These are phyloP conservation scores for Celastrina argiolus DNA, from an alignment of 2,888 invertebrate genomes.

Conservation along the genomic window DNA sequence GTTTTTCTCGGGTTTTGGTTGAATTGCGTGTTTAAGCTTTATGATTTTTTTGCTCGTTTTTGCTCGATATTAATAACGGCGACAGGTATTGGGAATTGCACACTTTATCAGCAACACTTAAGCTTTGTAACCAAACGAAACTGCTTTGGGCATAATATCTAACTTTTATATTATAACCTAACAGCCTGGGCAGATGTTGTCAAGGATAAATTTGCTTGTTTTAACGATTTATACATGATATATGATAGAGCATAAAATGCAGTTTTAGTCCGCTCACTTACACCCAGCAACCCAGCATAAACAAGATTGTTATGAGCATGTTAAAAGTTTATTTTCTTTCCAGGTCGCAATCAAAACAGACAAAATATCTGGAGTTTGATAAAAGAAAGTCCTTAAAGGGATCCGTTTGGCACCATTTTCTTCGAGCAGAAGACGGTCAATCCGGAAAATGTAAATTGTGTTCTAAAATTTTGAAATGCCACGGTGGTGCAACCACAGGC, in stretches of 20 bases:
- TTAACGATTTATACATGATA: not conserved
- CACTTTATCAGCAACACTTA: not conserved
- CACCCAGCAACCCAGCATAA: not conserved
- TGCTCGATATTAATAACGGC: not conserved
- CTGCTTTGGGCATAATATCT: not conserved
- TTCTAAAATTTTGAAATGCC: conserved; percentile 11
- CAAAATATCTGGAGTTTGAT: not conserved
- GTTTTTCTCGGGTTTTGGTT: not conserved
- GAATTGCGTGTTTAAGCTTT: not conserved
- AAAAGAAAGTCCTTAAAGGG: not conserved
- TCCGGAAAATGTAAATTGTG: conserved; percentile 18
- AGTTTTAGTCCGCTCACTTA: not conserved
- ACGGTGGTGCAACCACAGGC: conserved; percentile 12
- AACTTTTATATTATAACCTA: not conserved
- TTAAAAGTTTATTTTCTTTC: not conserved
- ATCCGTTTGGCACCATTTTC: conserved; percentile 13
- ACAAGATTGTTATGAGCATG: not conserved
- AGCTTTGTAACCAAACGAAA: not conserved
- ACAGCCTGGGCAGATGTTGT: not conserved
- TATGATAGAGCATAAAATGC: not conserved
- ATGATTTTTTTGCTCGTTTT: not conserved
- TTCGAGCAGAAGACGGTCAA: conserved; percentile 1
- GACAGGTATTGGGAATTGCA: not conserved
- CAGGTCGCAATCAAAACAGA: not conserved
- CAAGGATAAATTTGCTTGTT: not conserved